A percentile compares a stretch with the other conserved stretches of the same genome.
phyloP scores from a whole-genome alignment of 2,888 invertebrate species.

The Dryobota labecula region DNA sequence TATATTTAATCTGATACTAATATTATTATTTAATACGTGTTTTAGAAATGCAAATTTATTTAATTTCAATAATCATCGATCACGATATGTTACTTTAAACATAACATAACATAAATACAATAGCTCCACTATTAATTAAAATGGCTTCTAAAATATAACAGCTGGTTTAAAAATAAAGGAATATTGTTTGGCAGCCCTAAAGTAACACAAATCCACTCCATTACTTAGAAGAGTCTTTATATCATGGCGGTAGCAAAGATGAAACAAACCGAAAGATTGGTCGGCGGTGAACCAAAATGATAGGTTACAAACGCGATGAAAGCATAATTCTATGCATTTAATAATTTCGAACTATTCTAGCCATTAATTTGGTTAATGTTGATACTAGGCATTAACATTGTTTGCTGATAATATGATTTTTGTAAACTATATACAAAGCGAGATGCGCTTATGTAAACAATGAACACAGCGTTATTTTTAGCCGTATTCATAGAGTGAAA shows the following conservation, averaged over 20 bases:
- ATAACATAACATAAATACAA: not conserved
- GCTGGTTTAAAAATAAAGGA: not conserved
- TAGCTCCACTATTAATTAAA: not conserved
- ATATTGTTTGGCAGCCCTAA: constrained; percentile 34
- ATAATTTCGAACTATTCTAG: constrained; percentile 60
- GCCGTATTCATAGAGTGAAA: not conserved
- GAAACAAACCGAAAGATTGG: constrained; percentile 68
- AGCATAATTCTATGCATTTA: constrained; percentile 72
- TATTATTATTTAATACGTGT: constrained; percentile 15
- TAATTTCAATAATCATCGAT: constrained; percentile 28
- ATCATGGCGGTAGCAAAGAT: constrained; percentile 69
- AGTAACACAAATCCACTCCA: constrained; percentile 33
- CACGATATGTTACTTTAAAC: constrained; percentile 25
- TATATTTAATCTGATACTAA: constrained; percentile 22
- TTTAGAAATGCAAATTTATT: constrained; percentile 30
- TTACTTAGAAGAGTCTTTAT: constrained; percentile 64
- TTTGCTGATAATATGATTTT: constrained; percentile 40
- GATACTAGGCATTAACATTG: constrained; percentile 42
- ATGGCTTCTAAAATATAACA: not conserved
- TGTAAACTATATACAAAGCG: constrained; percentile 25
- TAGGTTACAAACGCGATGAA: constrained; percentile 67
- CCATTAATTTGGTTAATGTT: constrained; percentile 66
- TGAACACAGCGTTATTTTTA: constrained; percentile 22
- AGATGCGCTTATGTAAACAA: constrained; percentile 30
- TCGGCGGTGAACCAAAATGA: constrained; percentile 69